Conservation (phyloP, 2,797 vertebrate species). For the Leuciscus waleckii region DNA sequence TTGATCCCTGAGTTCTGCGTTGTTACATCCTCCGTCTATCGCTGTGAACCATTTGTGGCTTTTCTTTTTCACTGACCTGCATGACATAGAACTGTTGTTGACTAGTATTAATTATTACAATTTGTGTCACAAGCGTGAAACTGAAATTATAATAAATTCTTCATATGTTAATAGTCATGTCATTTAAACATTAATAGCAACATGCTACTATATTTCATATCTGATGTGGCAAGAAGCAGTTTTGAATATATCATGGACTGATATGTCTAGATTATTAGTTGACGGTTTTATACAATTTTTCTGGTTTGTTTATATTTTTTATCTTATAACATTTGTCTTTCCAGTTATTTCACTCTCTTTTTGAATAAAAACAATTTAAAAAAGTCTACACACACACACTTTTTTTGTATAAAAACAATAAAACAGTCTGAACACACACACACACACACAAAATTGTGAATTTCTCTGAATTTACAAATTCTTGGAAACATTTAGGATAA, state of each 20-base stretch:
- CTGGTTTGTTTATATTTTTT: not conserved
- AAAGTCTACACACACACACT: not conserved
- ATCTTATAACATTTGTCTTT: not conserved
- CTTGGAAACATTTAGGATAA: too few species aligned
- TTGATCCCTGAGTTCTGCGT: constrained; percentile 27
- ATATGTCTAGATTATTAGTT: not conserved
- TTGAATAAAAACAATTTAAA: not conserved
- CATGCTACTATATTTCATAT: not conserved
- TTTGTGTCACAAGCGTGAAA: not conserved
- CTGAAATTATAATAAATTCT: not conserved
- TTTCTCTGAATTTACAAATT: too few species aligned
- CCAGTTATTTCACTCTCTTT: not conserved
- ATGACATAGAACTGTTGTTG: not conserved
- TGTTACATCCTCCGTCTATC: not conserved
- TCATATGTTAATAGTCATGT: not conserved
- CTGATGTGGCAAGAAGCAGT: not conserved
- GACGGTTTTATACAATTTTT: not conserved
- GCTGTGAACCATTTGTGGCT: not conserved
- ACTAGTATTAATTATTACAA: not conserved
- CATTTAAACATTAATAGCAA: not conserved
- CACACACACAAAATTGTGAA: too few species aligned
- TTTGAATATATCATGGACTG: not conserved
- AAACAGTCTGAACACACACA: too few species aligned
- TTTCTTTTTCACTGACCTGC: not conserved
- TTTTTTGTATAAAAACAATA: too few species aligned